Evolutionary conservation across 2,888 invertebrate species (phyloP), one percentile per base, ranked within the genome.

Genomic region (Sphaerophoria rueppellii): DNA sequence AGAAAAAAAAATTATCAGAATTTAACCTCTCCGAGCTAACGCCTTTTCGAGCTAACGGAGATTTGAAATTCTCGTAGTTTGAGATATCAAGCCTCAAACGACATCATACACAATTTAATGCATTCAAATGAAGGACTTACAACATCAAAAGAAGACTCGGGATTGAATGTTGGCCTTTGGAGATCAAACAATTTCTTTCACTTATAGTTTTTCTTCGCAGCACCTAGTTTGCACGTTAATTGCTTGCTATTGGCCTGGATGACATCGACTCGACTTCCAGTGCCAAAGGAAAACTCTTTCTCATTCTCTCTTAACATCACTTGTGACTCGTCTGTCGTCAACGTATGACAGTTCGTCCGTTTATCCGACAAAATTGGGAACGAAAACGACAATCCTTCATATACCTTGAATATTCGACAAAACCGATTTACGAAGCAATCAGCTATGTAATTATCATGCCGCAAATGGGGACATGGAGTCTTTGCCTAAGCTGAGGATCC

Each of bases 381-480:
- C 12, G n/a, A 40, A 40, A 37, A 61, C 37, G 43, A 77, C 61
- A 74, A 67, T 71, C 74, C 34, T 75, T 54, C 73, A 60, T 58
- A 82, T 75, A 16, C 72, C 74, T 71, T 37, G 74, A 60, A 83
- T 60, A 83, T 72, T 75, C 55, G 80, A 80, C 72, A 83, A 85
- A 85, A 81, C 81, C 85, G 81, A 85, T 85, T 81, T 85, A 77
- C 81, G 76, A 69, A 77, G 76, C 77, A 81, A 85, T 80, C 76
- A 77, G 77, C 76, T 70, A 73, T 81, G 81, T 85, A 85, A 85
- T 85, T 81, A 85, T 73, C 54, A 43, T 73, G 52, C 71, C 71
- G 43, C 79, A 74, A 61, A 58, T 46, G 78, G 74, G 69, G 40
- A 16, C 43, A 58, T 60, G 48, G 52, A 63, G 65, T 75, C 70